Base-by-base conservation (phyloP, 2,113 vertebrate genomes). In the Dermatemys mawii region DNA sequence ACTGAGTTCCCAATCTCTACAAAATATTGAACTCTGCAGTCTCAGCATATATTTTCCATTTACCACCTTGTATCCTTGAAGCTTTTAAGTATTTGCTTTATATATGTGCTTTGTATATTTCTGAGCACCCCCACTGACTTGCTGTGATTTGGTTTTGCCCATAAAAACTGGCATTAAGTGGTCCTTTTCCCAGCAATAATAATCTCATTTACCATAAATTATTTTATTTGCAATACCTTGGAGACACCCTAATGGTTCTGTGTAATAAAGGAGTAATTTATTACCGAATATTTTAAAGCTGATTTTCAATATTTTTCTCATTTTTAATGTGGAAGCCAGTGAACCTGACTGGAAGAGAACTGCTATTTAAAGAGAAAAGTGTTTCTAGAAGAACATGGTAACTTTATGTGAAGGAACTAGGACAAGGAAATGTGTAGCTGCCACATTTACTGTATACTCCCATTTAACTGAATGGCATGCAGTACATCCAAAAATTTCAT, bases 111-210 rank as follows among this genome's bases (percentile, higher is more conserved):
- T 78, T 92, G 78, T 16, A 92, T 67, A 38, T 95, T 97, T 95
- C 89, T 93, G 86, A 95, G 84, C 54, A 93, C 90, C 87, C 92
- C 93, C 94, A 46, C 46, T 94, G 84, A 83, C 82, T 93, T 86
- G 35, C 48, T 88, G 67, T 73, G 67, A 82, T 96, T 96, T 96
- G 76, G 8, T 97, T 97, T 97, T 96, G 94, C 95, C 97, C 84
- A 88, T 93, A 93, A 98, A 98, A 97, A 96, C 86, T 93, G 94
- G 88, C 94, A 94, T 96, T 97, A 98, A 97, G 96, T 92, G 90
- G 90, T 96, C 94, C 95, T 97, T 98, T 98, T 98, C 98, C 98
- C 96, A 97, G 98, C 95, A 98, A 96, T 95, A 97, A 98, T 97
- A 97, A 97, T 97, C 96, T 96, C 88, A 96, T 98, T 98, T 98